phyloP scores from a whole-genome alignment of 2,113 vertebrate species.

The Nasalis larvatus region DNA sequence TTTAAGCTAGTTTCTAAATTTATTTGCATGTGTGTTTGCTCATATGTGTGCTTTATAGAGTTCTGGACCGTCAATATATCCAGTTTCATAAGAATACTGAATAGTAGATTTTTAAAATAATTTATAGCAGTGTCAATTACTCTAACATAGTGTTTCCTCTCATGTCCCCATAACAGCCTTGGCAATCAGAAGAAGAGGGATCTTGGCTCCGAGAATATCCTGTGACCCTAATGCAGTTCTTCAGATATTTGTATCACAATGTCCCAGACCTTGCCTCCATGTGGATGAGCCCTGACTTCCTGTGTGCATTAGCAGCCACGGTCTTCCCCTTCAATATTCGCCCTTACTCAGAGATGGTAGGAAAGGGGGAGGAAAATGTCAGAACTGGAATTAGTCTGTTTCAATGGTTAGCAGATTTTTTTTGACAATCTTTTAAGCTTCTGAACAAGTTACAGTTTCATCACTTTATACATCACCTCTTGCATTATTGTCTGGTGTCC shows the following conservation, averaged over 20 bases:
- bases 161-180: slow-evolving; percentile 87
- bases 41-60: not conserved
- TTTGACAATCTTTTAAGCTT: not conserved
- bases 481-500: not conserved
- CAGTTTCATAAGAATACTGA: not conserved
- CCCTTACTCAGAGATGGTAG: slow-evolving; percentile 98
- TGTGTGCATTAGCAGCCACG: slow-evolving; percentile 93
- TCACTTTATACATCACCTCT: not conserved
- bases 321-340: slow-evolving; percentile 99
- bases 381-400: not conserved
- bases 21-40: not conserved
- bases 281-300: slow-evolving; percentile 98
- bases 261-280: slow-evolving; percentile 93
- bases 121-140: not conserved
- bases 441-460: not conserved
- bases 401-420: not conserved
- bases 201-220: slow-evolving; percentile 99
- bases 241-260: slow-evolving; percentile 97
- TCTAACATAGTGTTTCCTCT: slow-evolving; percentile 27
- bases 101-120: not conserved
- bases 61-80: not conserved
- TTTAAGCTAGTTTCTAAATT: not conserved
- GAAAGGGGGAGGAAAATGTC: not conserved
- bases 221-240: slow-evolving; percentile 99
- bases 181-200: slow-evolving; percentile 99